Evolutionary conservation across 2,888 invertebrate genomes (phyloP).

Genomic region (Harpalus rubripes): DNA sequence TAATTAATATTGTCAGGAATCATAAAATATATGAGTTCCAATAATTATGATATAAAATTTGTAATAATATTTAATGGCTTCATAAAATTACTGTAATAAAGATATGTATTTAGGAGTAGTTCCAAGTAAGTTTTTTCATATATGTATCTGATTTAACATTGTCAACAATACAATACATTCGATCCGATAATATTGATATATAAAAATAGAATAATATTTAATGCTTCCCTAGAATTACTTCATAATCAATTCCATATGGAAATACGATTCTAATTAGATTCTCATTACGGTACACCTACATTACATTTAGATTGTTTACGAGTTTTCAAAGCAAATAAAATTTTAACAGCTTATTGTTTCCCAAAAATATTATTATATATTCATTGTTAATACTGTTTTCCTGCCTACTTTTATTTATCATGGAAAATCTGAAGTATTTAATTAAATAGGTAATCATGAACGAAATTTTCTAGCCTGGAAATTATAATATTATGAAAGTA

Average conservation of each 20-base stretch:
- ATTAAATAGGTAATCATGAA: neutral
- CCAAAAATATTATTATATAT: neutral
- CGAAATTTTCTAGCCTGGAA: neutral
- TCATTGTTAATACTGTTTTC: neutral
- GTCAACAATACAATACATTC: neutral
- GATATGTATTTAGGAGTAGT: too few relatives aligned
- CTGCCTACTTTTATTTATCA: neutral
- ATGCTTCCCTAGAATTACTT: neutral
- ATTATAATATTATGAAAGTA: constrained; percentile 3
- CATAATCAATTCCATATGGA: constrained; percentile 23
- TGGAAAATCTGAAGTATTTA: neutral
- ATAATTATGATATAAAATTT: too few relatives aligned
- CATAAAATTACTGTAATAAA: too few relatives aligned
- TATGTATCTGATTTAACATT: neutral
- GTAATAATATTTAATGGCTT: too few relatives aligned
- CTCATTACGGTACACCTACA: neutral
- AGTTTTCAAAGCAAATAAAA: constrained; percentile 4
- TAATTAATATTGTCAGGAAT: too few relatives aligned
- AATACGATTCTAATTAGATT: neutral
- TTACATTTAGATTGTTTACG: neutral
- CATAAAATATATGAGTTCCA: too few relatives aligned
- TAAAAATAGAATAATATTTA: constrained; percentile 8
- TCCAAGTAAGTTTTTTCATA: too few relatives aligned
- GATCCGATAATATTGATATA: neutral
- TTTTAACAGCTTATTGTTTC: neutral